These are phyloP conservation scores for Rhabdornis inornatus DNA, from an alignment of 2,113 vertebrate species.

Conservation along the genomic window DNA sequence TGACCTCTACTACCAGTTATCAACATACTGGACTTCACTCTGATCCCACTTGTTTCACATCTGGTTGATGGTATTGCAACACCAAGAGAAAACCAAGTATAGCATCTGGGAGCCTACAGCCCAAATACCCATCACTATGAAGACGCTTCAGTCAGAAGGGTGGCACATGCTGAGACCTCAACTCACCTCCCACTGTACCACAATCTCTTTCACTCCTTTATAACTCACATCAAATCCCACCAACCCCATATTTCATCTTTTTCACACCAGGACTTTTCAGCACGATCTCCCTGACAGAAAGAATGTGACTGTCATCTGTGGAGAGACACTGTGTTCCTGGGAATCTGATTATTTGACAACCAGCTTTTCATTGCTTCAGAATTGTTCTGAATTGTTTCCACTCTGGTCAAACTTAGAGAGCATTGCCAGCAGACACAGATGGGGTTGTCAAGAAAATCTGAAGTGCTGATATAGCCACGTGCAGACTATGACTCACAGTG, in stretches of 20 bases:
- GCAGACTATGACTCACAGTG: constrained; percentile 48
- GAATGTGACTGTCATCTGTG: background rate
- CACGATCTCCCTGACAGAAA: background rate
- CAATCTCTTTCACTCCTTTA: background rate
- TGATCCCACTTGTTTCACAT: background rate
- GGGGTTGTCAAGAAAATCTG: constrained; percentile 44
- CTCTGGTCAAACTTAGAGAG: constrained; percentile 25
- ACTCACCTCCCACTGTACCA: background rate
- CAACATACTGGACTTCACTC: background rate
- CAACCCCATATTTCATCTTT: background rate
- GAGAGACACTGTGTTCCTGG: background rate
- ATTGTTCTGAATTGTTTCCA: constrained; percentile 51
- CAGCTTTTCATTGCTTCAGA: constrained; percentile 2
- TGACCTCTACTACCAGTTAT: background rate
- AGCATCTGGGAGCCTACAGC: background rate
- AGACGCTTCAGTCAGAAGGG: background rate
- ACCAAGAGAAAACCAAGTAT: background rate
- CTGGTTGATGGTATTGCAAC: background rate
- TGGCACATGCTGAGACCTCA: background rate
- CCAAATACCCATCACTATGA: accelerated
- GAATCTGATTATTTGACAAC: constrained; percentile 49
- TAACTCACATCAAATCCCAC: background rate
- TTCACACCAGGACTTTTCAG: background rate
- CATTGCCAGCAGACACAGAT: constrained; percentile 31
- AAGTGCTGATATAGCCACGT: constrained; percentile 62